Base-by-base conservation (phyloP, 2,113 vertebrate genomes). In the Alethe diademata region DNA sequence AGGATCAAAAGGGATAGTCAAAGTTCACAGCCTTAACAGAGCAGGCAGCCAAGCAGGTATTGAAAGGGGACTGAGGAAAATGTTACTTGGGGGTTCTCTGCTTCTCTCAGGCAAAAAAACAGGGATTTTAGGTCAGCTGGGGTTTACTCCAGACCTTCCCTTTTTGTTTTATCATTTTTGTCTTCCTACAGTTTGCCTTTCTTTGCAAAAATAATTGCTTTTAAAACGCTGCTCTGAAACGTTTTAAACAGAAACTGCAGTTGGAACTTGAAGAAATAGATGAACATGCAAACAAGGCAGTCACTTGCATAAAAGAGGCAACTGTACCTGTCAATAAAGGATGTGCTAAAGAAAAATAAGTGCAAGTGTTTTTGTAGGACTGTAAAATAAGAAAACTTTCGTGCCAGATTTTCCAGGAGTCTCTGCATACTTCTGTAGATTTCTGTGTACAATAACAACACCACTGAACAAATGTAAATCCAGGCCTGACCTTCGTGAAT, bases 161-260 rank as follows among this genome's bases (percentile, higher is more conserved):
- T 78, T 89, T 70, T 58, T 20, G 3, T 65, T 92, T 85, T 22
- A 83, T 40, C 5, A 6, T 50, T 73, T 91, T 86, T 71, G 22
- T 45, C 36, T 93, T n/a, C 35, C 35, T 56, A 15, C 2, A 2
- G 36, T 58, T 89, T 76, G 87, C 42, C 11, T 47, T 57, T 73
- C 70, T 48, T 70, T 38, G 23, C 26, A 92, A 81, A 95, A 92
- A 36, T 33, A 87, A 81, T n/a, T 88, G 83, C 62, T 78, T 75
- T 86, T 38, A 23, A 82, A 87, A 91, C 86, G 42, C 42, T 79
- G 25, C 36, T 88, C 36, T 8, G 14, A 86, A 69, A 6, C 48
- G 61, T 71, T 74, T 88, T 35, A 88, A 94, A 73, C 67, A 78
- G 66, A 61, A 90, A 79, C 42, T 35, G 50, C 45, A 65, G 36